Conservation (phyloP, 2,888 invertebrate species). For the Chouioia cunea region DNA sequence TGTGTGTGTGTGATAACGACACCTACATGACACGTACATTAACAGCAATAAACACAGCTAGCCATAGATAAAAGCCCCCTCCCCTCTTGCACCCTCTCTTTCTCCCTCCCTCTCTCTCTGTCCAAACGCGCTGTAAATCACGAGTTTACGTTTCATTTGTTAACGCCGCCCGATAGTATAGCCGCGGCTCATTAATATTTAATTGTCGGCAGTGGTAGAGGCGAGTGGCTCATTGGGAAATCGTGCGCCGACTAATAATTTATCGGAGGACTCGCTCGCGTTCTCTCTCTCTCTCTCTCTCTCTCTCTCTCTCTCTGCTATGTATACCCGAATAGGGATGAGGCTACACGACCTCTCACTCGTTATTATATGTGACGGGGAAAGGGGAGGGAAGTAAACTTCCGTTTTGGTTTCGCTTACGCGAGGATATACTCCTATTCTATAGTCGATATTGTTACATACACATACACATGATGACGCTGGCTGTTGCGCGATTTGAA, state of each 20-base stretch:
- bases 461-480: not conserved
- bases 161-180: constrained; percentile 14
- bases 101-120: not conserved
- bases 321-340: too few species aligned
- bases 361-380: constrained; percentile 22
- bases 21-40: not conserved
- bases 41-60: not conserved
- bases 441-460: not conserved
- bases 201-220: constrained; percentile 42
- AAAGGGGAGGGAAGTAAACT: constrained; percentile 7
- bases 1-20: not conserved
- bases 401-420: not conserved
- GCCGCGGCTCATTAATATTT: constrained; percentile 45
- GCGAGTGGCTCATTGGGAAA: constrained; percentile 29
- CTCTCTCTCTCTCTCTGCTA: too few species aligned
- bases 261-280: constrained; percentile 12
- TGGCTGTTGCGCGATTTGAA: not conserved
- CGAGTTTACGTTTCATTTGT: constrained; percentile 43
- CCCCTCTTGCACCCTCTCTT: not conserved
- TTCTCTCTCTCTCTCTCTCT: constrained; percentile 15
- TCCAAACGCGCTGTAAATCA: not conserved
- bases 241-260: constrained; percentile 36
- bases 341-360: not conserved
- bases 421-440: too few species aligned
- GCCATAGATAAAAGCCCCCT: not conserved